These are phyloP conservation scores for Tenebrosternarchus preto DNA, from an alignment of 2,113 vertebrate genomes.

Conservation along the genomic window DNA sequence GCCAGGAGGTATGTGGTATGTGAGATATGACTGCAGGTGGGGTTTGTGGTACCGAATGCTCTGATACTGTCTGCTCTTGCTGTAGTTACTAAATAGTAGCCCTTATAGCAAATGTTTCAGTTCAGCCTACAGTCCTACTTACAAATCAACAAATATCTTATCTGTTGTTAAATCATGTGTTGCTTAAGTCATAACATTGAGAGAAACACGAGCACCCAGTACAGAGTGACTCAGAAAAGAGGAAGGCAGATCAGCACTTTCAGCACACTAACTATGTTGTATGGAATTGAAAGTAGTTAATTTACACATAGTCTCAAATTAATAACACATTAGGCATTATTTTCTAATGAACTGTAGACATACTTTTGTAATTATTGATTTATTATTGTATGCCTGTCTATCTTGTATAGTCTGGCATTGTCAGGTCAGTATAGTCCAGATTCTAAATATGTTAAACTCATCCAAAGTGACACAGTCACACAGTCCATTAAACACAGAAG, in stretches of 20 bases:
- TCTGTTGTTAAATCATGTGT: neutral
- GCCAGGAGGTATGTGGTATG: conserved; percentile 47
- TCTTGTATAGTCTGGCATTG: no score
- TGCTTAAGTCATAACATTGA: neutral
- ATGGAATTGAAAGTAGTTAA: neutral
- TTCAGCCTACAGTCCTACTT: neutral
- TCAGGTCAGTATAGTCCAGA: neutral
- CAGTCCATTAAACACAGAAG: neutral
- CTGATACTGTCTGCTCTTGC: neutral
- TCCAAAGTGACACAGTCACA: neutral
- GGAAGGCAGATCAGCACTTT: neutral
- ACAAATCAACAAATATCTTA: neutral
- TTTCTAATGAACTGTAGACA: neutral
- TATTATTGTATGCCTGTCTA: no score
- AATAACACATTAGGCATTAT: neutral
- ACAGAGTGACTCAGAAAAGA: neutral
- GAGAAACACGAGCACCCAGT: neutral
- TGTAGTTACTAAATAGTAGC: neutral
- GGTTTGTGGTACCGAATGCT: conserved; percentile 3
- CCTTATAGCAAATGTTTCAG: neutral
- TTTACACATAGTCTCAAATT: neutral
- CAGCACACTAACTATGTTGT: neutral
- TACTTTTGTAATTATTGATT: neutral
- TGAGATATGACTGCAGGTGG: neutral
- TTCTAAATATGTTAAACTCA: neutral